phyloP scores from a whole-genome alignment of 2,888 invertebrate genomes.

The Ectemnius lituratus region DNA sequence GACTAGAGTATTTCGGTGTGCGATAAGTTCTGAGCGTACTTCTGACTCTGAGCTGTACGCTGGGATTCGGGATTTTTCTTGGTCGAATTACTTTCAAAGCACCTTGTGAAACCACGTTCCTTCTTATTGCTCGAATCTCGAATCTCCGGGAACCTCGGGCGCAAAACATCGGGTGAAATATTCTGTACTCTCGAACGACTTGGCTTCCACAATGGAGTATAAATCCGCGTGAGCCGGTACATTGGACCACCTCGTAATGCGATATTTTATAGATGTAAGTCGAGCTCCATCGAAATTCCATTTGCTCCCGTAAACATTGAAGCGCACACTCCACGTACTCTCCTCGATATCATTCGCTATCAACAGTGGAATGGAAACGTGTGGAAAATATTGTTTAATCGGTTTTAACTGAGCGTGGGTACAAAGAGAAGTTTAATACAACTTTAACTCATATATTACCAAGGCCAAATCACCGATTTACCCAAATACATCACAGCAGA shows the following conservation, averaged over 20 bases:
- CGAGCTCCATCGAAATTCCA: constrained; percentile 32
- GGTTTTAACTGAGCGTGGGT: too few species aligned
- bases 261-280: constrained; percentile 28
- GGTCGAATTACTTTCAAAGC: constrained; percentile 20
- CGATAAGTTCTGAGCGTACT: too few species aligned
- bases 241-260: constrained; percentile 19
- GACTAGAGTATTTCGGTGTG: too few species aligned
- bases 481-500: too few species aligned
- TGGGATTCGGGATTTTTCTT: constrained; percentile 17
- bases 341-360: constrained; percentile 2
- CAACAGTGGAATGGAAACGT: neutral
- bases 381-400: too few species aligned
- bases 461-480: too few species aligned
- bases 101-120: neutral
- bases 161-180: constrained; percentile 7
- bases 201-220: constrained; percentile 20
- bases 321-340: neutral
- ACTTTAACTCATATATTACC: too few species aligned
- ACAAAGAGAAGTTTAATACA: too few species aligned
- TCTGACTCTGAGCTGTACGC: too few species aligned
- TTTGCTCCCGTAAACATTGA: constrained; percentile 26
- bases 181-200: constrained; percentile 18
- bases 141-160: constrained; percentile 3
- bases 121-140: neutral
- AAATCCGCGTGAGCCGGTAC: constrained; percentile 27